Conservation (phyloP, 2,113 vertebrate species). For the Corynorhinus townsendii region DNA sequence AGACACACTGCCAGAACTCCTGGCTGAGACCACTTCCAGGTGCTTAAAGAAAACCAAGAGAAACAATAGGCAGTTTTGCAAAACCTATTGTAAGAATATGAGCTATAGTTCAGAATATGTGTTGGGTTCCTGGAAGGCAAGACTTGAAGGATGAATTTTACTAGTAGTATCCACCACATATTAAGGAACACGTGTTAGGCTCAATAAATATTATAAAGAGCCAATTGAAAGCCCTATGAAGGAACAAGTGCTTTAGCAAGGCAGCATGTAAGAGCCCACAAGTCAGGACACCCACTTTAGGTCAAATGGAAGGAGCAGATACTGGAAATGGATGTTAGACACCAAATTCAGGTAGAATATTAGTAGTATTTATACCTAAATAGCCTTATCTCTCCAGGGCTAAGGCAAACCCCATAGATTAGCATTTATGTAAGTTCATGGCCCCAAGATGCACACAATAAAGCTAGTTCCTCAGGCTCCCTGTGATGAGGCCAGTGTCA, state of each 20-base stretch:
- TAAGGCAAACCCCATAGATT: not conserved
- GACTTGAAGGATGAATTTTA: not conserved
- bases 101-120: not conserved
- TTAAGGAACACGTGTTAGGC: not conserved
- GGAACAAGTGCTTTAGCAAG: not conserved
- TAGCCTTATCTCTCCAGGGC: not conserved
- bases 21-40: not conserved
- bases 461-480: not conserved
- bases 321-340: not conserved
- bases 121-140: not conserved
- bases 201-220: not conserved
- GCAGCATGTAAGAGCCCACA: not conserved
- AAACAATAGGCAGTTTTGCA: not conserved
- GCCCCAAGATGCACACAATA: not conserved
- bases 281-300: not conserved
- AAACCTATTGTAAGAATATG: not conserved
- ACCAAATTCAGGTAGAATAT: not conserved
- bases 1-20: not conserved
- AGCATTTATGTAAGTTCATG: not conserved
- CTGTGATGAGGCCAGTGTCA: not conserved
- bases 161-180: not conserved
- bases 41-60: not conserved
- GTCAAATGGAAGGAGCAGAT: not conserved
- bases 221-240: not conserved
- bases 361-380: not conserved